Conservation (phyloP, 2,888 invertebrate species). For the Myathropa florea region DNA sequence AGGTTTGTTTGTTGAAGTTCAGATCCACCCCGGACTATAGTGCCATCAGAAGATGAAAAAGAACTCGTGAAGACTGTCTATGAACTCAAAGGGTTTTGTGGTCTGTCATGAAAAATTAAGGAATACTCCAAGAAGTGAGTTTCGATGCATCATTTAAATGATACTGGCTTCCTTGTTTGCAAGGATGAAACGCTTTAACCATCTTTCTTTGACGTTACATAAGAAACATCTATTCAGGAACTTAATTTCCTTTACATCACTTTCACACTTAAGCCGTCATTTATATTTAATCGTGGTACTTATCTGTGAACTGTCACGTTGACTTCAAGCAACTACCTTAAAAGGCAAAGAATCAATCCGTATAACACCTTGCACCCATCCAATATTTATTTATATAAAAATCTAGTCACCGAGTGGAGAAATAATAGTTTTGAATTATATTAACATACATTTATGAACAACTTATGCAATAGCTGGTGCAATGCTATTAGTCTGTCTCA, state of each 20-base stretch:
- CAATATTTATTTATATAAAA: background rate
- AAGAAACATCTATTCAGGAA: background rate
- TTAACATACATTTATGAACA: background rate
- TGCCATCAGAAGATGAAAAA: no score
- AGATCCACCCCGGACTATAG: no score
- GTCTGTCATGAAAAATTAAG: no score
- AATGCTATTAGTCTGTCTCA: background rate
- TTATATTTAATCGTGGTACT: background rate
- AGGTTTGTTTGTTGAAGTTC: no score
- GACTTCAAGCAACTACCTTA: background rate
- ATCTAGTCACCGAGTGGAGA: background rate
- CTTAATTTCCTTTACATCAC: background rate
- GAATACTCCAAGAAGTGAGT: no score
- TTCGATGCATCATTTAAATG: no score
- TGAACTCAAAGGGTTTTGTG: no score
- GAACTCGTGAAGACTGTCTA: no score
- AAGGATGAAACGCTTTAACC: no score
- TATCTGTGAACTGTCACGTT: background rate
- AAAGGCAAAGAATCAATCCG: background rate
- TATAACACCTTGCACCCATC: background rate
- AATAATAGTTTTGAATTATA: background rate
- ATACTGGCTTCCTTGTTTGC: no score
- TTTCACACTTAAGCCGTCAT: background rate
- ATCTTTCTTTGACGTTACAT: background rate
- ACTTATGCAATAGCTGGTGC: background rate